A percentile compares a stretch with the other conserved stretches of the same genome.
Conservation (phyloP, 2,888 invertebrate species). For the Furcula furcula region DNA sequence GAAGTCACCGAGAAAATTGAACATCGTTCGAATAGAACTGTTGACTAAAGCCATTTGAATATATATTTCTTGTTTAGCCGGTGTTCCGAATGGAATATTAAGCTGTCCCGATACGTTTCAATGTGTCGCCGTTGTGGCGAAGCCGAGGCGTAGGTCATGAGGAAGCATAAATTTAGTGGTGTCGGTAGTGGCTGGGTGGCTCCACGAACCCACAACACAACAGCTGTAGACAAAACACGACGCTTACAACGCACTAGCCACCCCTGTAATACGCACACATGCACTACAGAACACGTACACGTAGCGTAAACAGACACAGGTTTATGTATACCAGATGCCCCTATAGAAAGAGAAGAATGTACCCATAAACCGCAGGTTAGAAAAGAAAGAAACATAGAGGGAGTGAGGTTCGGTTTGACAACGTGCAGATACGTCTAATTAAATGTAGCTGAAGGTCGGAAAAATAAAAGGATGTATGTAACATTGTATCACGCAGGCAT, state of each 20-base stretch:
- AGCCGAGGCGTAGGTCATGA: conserved; percentile 69
- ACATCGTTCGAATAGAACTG: conserved; percentile 19
- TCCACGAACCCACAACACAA: conserved; percentile 72
- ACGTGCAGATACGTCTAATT: conserved; percentile 73
- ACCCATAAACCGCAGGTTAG: conserved; percentile 49
- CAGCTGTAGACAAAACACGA: conserved; percentile 75
- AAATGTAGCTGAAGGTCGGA: conserved; percentile 73
- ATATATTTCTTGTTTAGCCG: conserved; percentile 45
- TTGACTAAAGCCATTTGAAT: conserved; percentile 43
- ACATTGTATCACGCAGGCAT: conserved; percentile 24
- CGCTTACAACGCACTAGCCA: conserved; percentile 63
- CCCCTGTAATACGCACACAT: conserved; percentile 64
- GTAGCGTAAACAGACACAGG: conserved; percentile 74
- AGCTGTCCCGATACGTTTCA: conserved; percentile 45
- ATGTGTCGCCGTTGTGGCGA: conserved; percentile 42
- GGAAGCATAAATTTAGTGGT: conserved; percentile 78
- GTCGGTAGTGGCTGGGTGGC: conserved; percentile 57
- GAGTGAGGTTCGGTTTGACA: conserved; percentile 64
- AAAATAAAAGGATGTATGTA: conserved; percentile 60
- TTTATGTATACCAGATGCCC: conserved; percentile 81
- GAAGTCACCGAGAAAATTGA: conserved; percentile 22
- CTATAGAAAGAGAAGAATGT: conserved; percentile 67
- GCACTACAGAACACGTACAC: conserved; percentile 43
- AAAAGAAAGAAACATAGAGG: conserved; percentile 52
- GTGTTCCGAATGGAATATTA: conserved; percentile 55